Conservation (phyloP, 2,113 vertebrate species). For the Misgurnus anguillicaudatus region DNA sequence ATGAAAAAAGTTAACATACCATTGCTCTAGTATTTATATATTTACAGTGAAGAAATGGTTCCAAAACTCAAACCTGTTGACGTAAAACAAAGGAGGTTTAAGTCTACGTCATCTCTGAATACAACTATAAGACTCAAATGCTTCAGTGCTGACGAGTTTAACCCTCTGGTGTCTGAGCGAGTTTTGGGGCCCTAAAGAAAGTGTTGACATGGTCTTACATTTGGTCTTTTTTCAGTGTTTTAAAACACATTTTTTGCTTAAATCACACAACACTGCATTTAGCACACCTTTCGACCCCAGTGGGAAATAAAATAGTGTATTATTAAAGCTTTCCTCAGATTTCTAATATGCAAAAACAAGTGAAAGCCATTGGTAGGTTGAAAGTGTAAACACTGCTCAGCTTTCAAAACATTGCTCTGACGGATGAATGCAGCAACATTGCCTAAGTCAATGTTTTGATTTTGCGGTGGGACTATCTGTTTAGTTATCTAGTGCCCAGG, state of each 20-base stretch:
- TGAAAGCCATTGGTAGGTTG: no score
- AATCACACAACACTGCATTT: no score
- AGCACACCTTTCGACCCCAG: no score
- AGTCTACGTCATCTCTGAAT: not conserved
- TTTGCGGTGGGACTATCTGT: not conserved
- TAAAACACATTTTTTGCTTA: no score
- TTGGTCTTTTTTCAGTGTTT: no score
- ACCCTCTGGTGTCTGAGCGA: not conserved
- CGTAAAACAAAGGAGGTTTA: not conserved
- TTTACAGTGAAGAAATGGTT: not conserved
- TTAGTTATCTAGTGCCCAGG: no score
- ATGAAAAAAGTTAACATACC: constrained; percentile 17
- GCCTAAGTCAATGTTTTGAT: not conserved
- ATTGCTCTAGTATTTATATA: constrained; percentile 3
- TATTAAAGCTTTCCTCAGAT: no score
- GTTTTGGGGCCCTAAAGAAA: no score
- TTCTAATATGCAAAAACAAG: no score
- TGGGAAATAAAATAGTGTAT: no score
- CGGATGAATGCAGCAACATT: not conserved
- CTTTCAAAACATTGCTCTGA: not conserved
- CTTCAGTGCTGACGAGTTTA: not conserved
- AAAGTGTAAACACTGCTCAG: not conserved
- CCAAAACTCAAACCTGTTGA: constrained; percentile 28
- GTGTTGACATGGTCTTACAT: no score
- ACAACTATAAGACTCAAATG: not conserved